Evolutionary conservation across 2,888 invertebrate genomes (phyloP).

Genomic region (Pseudoips prasinana): DNA sequence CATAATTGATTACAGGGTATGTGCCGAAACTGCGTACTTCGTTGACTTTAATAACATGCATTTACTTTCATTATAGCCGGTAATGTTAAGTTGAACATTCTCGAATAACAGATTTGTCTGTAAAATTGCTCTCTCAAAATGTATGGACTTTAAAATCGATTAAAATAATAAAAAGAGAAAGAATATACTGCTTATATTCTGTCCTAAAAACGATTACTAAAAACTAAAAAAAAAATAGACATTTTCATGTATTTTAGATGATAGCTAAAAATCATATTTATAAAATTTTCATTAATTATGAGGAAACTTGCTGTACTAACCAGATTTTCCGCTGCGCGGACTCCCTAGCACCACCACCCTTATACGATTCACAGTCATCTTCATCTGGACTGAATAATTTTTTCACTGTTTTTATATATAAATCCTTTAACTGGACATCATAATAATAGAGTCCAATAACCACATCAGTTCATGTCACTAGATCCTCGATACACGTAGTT

Average conservation of each 20-base stretch:
- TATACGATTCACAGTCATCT: slow-evolving; percentile 90
- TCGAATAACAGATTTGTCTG: no score
- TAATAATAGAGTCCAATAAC: slow-evolving; percentile 30
- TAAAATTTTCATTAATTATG: neutral
- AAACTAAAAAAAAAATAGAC: slow-evolving; percentile 2
- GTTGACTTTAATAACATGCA: no score
- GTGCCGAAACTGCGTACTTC: no score
- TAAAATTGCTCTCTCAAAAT: no score
- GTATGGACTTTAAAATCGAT: no score
- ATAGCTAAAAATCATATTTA: slow-evolving; percentile 4
- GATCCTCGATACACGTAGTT: slow-evolving; percentile 45
- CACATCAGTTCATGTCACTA: slow-evolving; percentile 48
- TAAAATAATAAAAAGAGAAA: no score
- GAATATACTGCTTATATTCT: no score
- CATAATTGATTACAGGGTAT: no score
- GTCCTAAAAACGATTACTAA: no score
- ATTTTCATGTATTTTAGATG: no score
- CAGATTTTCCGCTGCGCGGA: slow-evolving; percentile 89
- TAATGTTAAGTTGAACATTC: no score
- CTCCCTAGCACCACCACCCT: slow-evolving; percentile 90
- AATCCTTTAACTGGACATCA: slow-evolving; percentile 52
- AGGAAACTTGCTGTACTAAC: slow-evolving; percentile 70
- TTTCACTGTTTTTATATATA: slow-evolving; percentile 47
- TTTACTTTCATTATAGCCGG: no score
- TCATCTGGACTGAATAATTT: slow-evolving; percentile 70